phyloP scores from a whole-genome alignment of 1,140 invertebrate species.

The Tribolium madens region DNA sequence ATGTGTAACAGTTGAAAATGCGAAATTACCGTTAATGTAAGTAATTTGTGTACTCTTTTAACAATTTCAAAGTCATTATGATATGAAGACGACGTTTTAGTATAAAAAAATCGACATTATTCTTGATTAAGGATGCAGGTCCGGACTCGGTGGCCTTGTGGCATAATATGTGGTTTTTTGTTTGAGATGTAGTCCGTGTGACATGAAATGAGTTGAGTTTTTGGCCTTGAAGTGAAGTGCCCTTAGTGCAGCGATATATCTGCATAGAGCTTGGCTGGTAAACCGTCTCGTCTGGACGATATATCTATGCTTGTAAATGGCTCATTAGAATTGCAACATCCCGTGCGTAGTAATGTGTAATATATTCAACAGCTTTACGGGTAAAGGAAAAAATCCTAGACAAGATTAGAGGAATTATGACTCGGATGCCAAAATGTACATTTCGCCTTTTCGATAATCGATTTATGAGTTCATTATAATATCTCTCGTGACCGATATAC shows the following conservation, averaged over 20 bases:
- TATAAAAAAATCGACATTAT: constrained; percentile 4
- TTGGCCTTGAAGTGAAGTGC: constrained; percentile 27
- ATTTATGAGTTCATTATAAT: constrained; percentile 14
- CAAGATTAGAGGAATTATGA: constrained; percentile 21
- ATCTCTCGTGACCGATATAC: background rate
- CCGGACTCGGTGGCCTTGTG: constrained; percentile 11
- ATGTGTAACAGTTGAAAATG: constrained; percentile 20
- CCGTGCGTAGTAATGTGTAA: constrained; percentile 42
- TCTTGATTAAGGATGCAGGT: background rate
- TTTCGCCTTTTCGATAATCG: constrained; percentile 3
- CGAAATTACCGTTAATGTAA: constrained; percentile 33
- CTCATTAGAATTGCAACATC: constrained; percentile 45
- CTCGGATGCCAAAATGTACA: background rate
- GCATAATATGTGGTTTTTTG: constrained; percentile 4
- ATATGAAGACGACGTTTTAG: constrained; percentile 4
- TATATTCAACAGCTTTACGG: constrained; percentile 24
- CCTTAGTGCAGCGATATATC: constrained; percentile 36
- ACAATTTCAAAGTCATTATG: constrained; percentile 44
- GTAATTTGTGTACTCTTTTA: constrained; percentile 39
- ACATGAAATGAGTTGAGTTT: constrained; percentile 23
- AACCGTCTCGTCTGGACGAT: constrained; percentile 33
- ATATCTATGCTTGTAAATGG: constrained; percentile 43
- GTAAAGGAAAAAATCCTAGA: constrained; percentile 9
- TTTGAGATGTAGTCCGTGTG: background rate
- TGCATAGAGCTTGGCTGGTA: constrained; percentile 36